Conservation (phyloP, 2,797 vertebrate species). For the Harpagifer antarcticus region DNA sequence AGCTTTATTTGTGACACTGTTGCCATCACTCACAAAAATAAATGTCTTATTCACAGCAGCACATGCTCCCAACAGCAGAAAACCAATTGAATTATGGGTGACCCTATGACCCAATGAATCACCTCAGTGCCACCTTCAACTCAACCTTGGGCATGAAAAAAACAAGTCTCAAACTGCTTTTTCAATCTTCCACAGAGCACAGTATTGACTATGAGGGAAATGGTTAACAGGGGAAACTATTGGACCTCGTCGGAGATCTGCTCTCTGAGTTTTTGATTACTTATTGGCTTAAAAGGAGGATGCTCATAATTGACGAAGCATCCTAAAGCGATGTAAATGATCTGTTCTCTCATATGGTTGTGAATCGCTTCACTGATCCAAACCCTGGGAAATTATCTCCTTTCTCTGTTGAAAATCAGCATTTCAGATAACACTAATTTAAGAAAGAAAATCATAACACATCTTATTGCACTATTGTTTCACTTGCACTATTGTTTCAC, state of each 20-base stretch:
- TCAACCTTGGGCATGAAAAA: neutral
- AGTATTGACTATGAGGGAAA: neutral
- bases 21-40: neutral
- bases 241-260: slow-evolving; percentile 8
- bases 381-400: slow-evolving; percentile 10
- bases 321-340: slow-evolving; percentile 24
- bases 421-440: slow-evolving; percentile 16
- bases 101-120: neutral
- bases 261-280: slow-evolving; percentile 19
- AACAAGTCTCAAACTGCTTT: too few relatives aligned
- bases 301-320: slow-evolving; percentile 19
- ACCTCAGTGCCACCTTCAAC: neutral
- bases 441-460: neutral
- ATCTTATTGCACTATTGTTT: too few relatives aligned
- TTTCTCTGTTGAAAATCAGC: slow-evolving; percentile 10
- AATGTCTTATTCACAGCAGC: slow-evolving; percentile 1
- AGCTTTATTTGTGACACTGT: slow-evolving; percentile 5
- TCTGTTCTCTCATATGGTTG: slow-evolving; percentile 23
- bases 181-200: neutral
- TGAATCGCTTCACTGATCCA: slow-evolving; percentile 30
- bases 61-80: neutral
- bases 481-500: too few relatives aligned
- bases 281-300: slow-evolving; percentile 14
- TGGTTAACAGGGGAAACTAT: slow-evolving; percentile 4
- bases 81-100: neutral